Evolutionary conservation across 2,888 invertebrate genomes (phyloP).

Genomic region (Drosophila atripex): DNA sequence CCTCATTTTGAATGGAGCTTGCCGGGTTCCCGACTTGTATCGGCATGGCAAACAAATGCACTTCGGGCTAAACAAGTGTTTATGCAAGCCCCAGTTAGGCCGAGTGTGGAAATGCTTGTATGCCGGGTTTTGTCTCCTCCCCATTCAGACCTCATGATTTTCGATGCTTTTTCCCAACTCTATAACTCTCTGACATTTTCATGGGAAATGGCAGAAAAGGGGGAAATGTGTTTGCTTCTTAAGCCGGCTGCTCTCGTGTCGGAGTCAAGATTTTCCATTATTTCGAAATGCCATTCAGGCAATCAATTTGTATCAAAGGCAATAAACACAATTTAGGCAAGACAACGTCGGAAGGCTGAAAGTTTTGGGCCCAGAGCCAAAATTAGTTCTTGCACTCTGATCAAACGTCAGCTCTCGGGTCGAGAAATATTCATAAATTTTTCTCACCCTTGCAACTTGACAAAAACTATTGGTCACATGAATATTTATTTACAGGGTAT

Average conservation of each 20-base stretch:
- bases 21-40: slow-evolving; percentile 6
- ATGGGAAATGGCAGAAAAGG: slow-evolving; percentile 22
- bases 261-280: slow-evolving; percentile 28
- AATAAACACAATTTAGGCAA: slow-evolving; percentile 37
- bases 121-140: not conserved
- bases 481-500: slow-evolving; percentile 27
- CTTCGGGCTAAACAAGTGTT: slow-evolving; percentile 42
- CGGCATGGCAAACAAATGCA: slow-evolving; percentile 39
- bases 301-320: slow-evolving; percentile 44
- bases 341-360: slow-evolving; percentile 14
- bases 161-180: slow-evolving; percentile 5
- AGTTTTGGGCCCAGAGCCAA: slow-evolving; percentile 7
- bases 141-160: not conserved
- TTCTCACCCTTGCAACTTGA: slow-evolving; percentile 17
- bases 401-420: slow-evolving; percentile 10
- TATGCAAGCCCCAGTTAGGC: slow-evolving; percentile 8
- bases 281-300: slow-evolving; percentile 34
- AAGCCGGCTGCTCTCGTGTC: slow-evolving; percentile 9
- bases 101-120: slow-evolving; percentile 15
- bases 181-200: slow-evolving; percentile 30
- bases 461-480: slow-evolving; percentile 27
- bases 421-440: slow-evolving; percentile 32
- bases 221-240: slow-evolving; percentile 22
- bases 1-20: not conserved
- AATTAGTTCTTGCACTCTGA: slow-evolving; percentile 19